Evolutionary conservation across 2,888 invertebrate genomes (phyloP).

Genomic region (Mythimna ferrago): DNA sequence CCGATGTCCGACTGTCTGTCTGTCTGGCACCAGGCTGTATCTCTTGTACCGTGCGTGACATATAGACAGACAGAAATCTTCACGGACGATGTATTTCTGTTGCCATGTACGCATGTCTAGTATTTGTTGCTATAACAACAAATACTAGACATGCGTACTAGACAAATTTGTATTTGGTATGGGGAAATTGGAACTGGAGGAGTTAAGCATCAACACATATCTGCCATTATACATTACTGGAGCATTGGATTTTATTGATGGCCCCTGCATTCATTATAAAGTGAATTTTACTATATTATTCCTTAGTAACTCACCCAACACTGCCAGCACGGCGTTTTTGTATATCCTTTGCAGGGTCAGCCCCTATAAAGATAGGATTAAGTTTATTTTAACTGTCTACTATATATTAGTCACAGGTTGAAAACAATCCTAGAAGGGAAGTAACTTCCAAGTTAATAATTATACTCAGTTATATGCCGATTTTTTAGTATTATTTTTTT

Average conservation of each 20-base stretch:
- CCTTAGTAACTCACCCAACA: slow-evolving; percentile 93
- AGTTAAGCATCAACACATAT: background rate
- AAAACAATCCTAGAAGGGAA: background rate
- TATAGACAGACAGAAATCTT: no score
- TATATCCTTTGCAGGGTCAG: slow-evolving; percentile 95
- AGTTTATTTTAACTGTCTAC: slow-evolving; percentile 20
- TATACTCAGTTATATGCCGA: no score
- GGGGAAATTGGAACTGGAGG: no score
- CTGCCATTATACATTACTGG: background rate
- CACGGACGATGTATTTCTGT: no score
- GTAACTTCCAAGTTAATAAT: background rate
- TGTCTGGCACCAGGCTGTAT: no score
- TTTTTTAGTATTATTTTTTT: no score
- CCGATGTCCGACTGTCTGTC: no score
- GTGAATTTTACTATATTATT: slow-evolving; percentile 9
- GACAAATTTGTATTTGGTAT: no score
- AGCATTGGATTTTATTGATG: background rate
- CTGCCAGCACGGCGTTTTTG: slow-evolving; percentile 95
- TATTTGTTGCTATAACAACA: no score
- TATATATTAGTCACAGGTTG: background rate
- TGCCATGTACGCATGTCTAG: no score
- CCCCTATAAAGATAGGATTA: slow-evolving; percentile 89
- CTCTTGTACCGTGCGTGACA: no score
- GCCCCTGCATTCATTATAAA: background rate
- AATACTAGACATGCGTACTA: no score